Evolutionary conservation across 1,140 invertebrate species (phyloP).

Genomic region (Drosophila triauraria): DNA sequence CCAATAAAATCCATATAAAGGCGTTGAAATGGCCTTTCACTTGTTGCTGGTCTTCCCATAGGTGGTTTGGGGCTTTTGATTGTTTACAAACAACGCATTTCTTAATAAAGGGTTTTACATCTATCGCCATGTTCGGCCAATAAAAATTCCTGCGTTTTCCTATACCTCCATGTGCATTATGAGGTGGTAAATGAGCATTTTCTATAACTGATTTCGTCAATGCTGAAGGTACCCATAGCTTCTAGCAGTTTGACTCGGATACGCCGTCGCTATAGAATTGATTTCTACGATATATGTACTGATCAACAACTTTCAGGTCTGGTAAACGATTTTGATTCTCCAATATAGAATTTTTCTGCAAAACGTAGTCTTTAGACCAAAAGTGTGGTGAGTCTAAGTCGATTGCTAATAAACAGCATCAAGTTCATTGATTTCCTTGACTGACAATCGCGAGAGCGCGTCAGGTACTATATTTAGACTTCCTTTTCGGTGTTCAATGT

Average conservation of each 20-base stretch:
- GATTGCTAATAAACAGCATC: background rate
- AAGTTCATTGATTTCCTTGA: conserved; percentile 2
- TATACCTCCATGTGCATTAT: background rate
- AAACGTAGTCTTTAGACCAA: no score
- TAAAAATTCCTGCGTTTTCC: no score
- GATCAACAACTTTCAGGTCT: background rate
- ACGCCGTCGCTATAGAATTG: background rate
- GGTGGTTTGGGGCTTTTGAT: no score
- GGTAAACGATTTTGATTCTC: conserved; percentile 3
- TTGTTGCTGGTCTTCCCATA: no score
- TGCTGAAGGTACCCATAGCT: background rate
- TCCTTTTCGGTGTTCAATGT: conserved; percentile 2
- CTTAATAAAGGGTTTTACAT: no score
- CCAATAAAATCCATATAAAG: no score
- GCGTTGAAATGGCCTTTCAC: no score
- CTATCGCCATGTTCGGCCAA: no score
- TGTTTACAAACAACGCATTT: no score
- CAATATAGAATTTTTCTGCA: background rate
- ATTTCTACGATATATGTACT: background rate
- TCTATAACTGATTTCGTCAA: background rate
- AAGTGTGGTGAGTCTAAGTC: no score
- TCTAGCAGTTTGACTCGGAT: conserved; percentile 6
- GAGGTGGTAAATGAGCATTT: background rate
- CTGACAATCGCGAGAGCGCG: background rate
- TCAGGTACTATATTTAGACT: background rate